Evolutionary conservation across 2,113 vertebrate genomes (phyloP).

Genomic region (Cyanistes caeruleus): DNA sequence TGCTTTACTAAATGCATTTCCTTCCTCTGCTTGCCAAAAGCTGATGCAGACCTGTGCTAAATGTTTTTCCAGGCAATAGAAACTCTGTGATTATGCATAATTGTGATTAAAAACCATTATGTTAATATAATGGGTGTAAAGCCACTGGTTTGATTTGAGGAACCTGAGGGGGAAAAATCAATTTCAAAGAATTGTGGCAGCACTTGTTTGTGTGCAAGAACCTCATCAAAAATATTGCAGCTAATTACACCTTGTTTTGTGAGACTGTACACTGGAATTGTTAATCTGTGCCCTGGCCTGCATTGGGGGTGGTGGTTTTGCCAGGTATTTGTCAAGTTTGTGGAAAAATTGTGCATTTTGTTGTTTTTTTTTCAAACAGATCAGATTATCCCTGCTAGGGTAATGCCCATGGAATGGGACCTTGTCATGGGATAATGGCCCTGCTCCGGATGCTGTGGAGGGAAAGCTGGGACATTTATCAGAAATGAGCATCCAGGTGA

Average conservation of each 20-base stretch:
- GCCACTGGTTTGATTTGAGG: not conserved
- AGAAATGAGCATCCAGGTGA: slow-evolving; percentile 31
- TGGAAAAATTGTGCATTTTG: not conserved
- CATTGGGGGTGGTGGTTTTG: not conserved
- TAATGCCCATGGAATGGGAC: not conserved
- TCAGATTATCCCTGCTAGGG: not conserved
- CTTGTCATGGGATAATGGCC: slow-evolving; percentile 4
- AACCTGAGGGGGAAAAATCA: not conserved
- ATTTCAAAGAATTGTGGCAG: not conserved
- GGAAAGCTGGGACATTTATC: not conserved
- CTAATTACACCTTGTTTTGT: not conserved
- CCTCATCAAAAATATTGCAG: not conserved
- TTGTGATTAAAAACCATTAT: not conserved
- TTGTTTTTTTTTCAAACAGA: not conserved
- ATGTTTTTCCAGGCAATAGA: not conserved
- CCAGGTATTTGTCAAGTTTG: accelerated
- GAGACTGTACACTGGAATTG: not conserved
- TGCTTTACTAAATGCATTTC: not conserved
- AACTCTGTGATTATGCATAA: not conserved
- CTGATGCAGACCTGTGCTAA: not conserved
- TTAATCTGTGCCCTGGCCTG: not conserved
- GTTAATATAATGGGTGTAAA: not conserved
- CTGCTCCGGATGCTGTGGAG: not conserved
- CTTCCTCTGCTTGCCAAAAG: not conserved
- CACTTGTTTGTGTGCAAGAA: not conserved